Conservation (phyloP, 2,797 vertebrate species). For the Triplophysa yarkandensis region DNA sequence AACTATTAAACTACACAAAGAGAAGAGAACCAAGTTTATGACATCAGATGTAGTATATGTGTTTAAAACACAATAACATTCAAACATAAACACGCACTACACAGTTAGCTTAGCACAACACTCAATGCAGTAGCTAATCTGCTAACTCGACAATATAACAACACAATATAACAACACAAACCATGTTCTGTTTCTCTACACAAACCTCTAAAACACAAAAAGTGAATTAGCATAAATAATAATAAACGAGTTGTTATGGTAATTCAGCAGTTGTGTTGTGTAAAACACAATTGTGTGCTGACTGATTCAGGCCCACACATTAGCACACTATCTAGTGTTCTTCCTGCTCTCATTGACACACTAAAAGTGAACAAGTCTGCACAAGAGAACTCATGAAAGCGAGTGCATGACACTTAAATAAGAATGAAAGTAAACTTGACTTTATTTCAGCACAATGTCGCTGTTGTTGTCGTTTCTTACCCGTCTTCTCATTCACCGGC, state of each 20-base stretch:
- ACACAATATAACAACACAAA: not conserved
- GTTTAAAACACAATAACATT: not conserved
- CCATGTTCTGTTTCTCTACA: not conserved
- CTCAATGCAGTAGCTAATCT: constrained; percentile 15
- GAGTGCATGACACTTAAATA: not conserved
- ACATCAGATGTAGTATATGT: too few relatives aligned
- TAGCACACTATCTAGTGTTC: constrained; percentile 25
- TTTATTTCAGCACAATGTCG: not conserved
- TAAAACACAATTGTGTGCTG: constrained; percentile 5
- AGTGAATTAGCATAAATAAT: not conserved
- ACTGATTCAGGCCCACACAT: constrained; percentile 60
- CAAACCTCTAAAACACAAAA: not conserved
- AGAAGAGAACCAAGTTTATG: too few relatives aligned
- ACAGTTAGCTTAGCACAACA: constrained; percentile 38
- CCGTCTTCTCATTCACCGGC: constrained; percentile 64
- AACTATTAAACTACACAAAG: too few relatives aligned
- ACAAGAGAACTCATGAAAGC: not conserved
- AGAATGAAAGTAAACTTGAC: not conserved
- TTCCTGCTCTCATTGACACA: not conserved
- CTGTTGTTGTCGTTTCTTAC: constrained; percentile 61
- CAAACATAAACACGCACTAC: not conserved
- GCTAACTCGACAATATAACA: constrained; percentile 30
- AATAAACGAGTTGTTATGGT: not conserved
- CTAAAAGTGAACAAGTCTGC: not conserved
- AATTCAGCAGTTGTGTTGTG: not conserved